Base-by-base conservation (phyloP, 1,140 invertebrate genomes). In the Steinernema khuongi region DNA sequence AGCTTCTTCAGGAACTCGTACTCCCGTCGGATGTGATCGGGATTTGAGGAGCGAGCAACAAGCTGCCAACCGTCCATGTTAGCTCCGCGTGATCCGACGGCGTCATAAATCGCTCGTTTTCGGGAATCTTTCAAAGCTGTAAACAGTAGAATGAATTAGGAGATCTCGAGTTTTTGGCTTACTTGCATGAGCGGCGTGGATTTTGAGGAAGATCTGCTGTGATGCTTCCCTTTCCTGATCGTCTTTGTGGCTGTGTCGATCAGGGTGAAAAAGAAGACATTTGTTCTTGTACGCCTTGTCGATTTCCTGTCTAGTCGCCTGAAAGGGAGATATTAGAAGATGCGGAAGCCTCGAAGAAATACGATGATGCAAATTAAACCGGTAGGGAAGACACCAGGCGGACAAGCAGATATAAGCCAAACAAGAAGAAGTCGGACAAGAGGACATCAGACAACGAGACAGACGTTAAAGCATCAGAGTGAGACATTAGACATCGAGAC, bases 221-320 rank as follows among this genome's bases (percentile, higher is more conserved):
- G 83, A 83, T 18, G 83, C 76, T 68, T 76, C 75, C 67, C 81
- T 85, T 50, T 83, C 74, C 22, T n/a, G n/a, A n/a, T n/a, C n/a
- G 4, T 75, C 60, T n/a, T 82, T 74, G 68, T 82, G 74, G n/a
- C 69, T 75, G 66, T 85, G 82, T 71, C 82, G 70, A 43, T 84
- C 82, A 11, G 82, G 82, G 75, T 84, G 82, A 44, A 85, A 84
- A 44, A 83, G 71, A 11, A 81, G 77, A 68, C 82, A 83, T 74
- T 80, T 67, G 14, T 74, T 71, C 44, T 83, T 80, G 68, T 83
- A 84, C 0, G 82, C 81, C 36, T 80, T 80, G 33, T 79, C 77
- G 30, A 84, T 84, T 1, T 84, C 82, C 19, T 84, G 79, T 26
- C 71, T 41, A 19, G 83, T 77, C 0, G 83, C 83, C 82, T 82